phyloP scores from a whole-genome alignment of 2,797 vertebrate genomes.

The Scolopax bukidnonensis region DNA sequence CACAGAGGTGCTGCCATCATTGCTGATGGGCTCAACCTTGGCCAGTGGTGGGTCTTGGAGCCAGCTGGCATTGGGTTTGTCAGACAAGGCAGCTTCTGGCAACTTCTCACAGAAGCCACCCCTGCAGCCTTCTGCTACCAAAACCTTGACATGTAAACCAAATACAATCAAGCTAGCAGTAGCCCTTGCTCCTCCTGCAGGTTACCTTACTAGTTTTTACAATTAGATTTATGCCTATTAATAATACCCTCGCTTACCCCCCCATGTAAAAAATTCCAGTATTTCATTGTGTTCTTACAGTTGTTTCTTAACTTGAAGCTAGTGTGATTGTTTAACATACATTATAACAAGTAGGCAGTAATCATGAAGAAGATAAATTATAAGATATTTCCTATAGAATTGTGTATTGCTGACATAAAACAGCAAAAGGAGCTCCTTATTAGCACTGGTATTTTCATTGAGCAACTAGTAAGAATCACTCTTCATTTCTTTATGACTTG shows the following conservation, averaged over 20 bases:
- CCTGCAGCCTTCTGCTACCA: background rate
- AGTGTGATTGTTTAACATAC: background rate
- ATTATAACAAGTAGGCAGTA: background rate
- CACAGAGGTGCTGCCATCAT: fast-evolving
- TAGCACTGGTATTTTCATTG: background rate
- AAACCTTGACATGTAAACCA: background rate
- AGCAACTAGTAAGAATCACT: conserved; percentile 4
- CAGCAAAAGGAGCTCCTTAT: conserved; percentile 13
- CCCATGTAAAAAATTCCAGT: background rate
- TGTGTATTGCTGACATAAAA: background rate
- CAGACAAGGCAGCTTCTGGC: background rate
- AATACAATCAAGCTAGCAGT: background rate
- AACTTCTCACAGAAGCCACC: background rate
- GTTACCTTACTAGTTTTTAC: background rate
- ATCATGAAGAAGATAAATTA: background rate
- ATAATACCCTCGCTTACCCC: fast-evolving
- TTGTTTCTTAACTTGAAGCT: background rate
- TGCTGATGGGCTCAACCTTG: background rate
- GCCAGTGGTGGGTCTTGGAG: background rate
- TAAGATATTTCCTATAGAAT: background rate
- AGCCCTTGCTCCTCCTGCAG: background rate
- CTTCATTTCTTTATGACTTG: background rate
- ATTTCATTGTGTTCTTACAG: background rate
- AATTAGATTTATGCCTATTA: background rate
- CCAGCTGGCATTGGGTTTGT: background rate